Evolutionary conservation across 2,888 invertebrate genomes (phyloP), one percentile per base, ranked within the genome.

Genomic region (Andrena chrysosceles): DNA sequence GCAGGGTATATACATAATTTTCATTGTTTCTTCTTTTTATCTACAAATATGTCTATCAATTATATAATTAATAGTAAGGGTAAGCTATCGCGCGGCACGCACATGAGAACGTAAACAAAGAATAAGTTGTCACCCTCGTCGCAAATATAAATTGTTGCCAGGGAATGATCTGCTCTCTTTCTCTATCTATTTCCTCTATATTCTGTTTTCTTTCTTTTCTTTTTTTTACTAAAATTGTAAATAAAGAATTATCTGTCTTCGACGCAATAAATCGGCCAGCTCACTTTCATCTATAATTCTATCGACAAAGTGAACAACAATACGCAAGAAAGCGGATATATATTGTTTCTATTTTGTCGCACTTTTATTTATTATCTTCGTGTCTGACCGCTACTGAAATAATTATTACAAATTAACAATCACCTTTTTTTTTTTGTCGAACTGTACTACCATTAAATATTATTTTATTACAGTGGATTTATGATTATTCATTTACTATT

Each of bases 361-460:
- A 81, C 52, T 70, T 88, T 86, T 88, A 84, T 87, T 88, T 86
- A 85, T 85, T 88, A 71, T 81, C 62, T 75, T 84, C 71, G 75
- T 74, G 69, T 87, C 80, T 85, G 84, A 72, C 77, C 63, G 79
- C 81, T 84, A 86, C 77, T 85, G 87, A 87, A 89, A 89, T 89
- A 88, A 88, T 91, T 90, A 91, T 91, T 91, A 91, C 89, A 91
- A 92, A 91, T 92, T 91, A 92, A 91, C 89, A 91, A 91, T 91
- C 90, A 90, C 86, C 83, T 88, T 90, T 89, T 56, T 56, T 56
- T 20, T 56, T 56, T 56, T 56, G 42, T 42, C 84, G 85, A 89
- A 90, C 88, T 86, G 90, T 88, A 89, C 91, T 92, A 91, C 89
- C 23, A 88, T 90, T 89, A 89, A 89, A 88, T 83, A 87, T 76